phyloP scores from a whole-genome alignment of 2,113 vertebrate species.

The Sus scrofa region T2T-Sscrofa CM000813.6:150043001-150043500 shows the following conservation, averaged over 20 bases:
- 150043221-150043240: background rate
- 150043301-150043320: no score
- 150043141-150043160: background rate
- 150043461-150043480: no score
- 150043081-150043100: background rate
- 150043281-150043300: no score
- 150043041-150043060: background rate
- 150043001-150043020: background rate
- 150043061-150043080: background rate
- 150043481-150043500: background rate
- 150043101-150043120: background rate
- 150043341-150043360: no score
- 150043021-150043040: background rate
- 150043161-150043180: background rate
- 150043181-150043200: background rate
- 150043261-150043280: no score
- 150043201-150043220: background rate
- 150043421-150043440: no score
- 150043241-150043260: background rate
- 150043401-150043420: no score
- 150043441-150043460: no score
- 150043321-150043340: no score
- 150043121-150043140: background rate
- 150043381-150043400: no score
- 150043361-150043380: no score